A percentile compares a stretch with the other conserved stretches of the same genome.
Evolutionary conservation across 2,113 vertebrate genomes (phyloP).

Genomic region (Gavia stellata): DNA sequence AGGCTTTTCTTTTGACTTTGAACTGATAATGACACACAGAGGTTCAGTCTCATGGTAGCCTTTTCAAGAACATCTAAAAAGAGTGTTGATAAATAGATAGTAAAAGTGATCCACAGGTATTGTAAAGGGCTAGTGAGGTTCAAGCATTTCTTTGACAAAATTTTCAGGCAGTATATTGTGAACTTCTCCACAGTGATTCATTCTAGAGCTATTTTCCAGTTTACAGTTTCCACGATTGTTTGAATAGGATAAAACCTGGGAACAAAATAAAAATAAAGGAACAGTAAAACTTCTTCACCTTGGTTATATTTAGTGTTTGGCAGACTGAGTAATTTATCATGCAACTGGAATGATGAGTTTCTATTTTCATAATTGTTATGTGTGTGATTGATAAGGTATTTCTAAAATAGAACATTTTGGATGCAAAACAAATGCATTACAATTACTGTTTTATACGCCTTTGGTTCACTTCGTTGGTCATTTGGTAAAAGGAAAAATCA

Average conservation of each 20-base stretch:
- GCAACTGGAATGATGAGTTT: not conserved
- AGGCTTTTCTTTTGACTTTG: not conserved
- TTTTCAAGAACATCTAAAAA: not conserved
- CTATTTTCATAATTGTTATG: not conserved
- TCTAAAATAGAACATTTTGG: not conserved
- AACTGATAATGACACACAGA: not conserved
- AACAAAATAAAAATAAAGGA: not conserved
- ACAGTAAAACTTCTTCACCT: not conserved
- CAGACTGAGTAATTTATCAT: not conserved
- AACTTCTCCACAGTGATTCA: not conserved
- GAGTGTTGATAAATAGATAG: not conserved
- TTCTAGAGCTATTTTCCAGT: not conserved
- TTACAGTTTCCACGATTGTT: not conserved
- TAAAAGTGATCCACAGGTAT: not conserved
- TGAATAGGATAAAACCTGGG: not conserved
- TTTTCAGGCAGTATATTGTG: not conserved
- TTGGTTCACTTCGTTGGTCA: not conserved
- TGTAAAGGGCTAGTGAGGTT: not conserved
- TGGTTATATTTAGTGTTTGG: not conserved
- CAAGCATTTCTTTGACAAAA: not conserved
- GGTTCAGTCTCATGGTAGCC: not conserved
- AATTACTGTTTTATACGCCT: not conserved
- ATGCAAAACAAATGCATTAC: not conserved
- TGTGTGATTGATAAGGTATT: not conserved
- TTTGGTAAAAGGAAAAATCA: not conserved